Percentiles rank a stretch among this genome's conserved stretches.
Conservation (phyloP, 2,113 vertebrate genomes). For the Corapipo altera region DNA sequence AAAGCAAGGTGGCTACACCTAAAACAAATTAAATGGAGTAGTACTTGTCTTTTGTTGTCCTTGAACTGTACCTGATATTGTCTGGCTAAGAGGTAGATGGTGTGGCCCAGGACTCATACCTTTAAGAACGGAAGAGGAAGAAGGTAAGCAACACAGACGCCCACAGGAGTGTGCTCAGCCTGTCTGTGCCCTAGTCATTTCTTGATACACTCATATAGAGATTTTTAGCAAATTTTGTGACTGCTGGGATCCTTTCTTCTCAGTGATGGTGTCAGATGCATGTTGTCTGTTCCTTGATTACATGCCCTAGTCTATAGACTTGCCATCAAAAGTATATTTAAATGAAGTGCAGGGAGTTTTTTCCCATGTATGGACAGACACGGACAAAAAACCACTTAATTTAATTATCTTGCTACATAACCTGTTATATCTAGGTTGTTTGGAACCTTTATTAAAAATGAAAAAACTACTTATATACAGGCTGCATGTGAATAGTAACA, state of each 20-base stretch:
- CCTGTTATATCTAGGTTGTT: neutral
- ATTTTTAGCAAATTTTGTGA: neutral
- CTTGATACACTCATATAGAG: neutral
- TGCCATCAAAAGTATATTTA: neutral
- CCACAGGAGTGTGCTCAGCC: neutral
- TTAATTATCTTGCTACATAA: neutral
- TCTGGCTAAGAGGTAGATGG: neutral
- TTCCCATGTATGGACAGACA: neutral
- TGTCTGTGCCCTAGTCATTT: neutral
- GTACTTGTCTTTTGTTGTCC: neutral
- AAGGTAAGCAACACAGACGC: fast-evolving
- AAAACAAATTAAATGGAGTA: neutral
- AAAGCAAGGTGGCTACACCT: neutral
- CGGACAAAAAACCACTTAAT: neutral
- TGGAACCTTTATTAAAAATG: neutral
- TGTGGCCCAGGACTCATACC: neutral
- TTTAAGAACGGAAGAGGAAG: neutral
- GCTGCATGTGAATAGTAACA: fast-evolving
- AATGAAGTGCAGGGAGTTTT: neutral
- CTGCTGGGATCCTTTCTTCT: neutral
- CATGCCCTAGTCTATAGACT: neutral
- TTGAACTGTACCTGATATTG: neutral
- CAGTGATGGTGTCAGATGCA: neutral
- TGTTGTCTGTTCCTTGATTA: neutral
- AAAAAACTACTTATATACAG: neutral